Percentiles rank a stretch among this genome's conserved stretches.
phyloP scores from a whole-genome alignment of 2,113 vertebrate species.

The Labrus mixtus region DNA sequence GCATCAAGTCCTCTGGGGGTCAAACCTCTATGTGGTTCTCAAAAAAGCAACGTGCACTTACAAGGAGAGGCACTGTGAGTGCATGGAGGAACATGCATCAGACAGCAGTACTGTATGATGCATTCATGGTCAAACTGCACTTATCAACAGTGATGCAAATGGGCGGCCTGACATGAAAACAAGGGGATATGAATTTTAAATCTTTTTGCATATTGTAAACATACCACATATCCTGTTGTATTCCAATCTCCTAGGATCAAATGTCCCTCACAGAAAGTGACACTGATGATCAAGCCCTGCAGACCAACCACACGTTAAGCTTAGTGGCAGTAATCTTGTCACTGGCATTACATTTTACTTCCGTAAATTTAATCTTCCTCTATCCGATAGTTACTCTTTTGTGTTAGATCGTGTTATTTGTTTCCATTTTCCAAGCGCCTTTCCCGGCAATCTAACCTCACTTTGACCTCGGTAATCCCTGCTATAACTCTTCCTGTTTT shows the following conservation, averaged over 20 bases:
- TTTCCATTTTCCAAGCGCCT: neutral
- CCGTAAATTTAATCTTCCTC: neutral
- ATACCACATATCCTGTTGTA: neutral
- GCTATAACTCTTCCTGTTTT: constrained; percentile 9
- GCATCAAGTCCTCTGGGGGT: neutral
- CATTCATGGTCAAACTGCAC: constrained; percentile 3
- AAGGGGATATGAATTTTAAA: neutral
- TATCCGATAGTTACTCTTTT: neutral
- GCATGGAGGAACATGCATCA: constrained; percentile 12
- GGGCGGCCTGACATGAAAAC: neutral
- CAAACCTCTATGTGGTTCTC: neutral
- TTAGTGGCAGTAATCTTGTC: neutral
- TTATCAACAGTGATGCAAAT: neutral
- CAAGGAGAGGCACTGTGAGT: constrained; percentile 22
- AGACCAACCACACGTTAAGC: neutral
- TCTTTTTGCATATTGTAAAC: neutral
- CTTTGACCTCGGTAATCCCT: constrained; percentile 4
- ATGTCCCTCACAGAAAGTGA: neutral
- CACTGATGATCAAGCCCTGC: neutral
- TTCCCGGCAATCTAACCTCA: neutral
- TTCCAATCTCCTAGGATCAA: neutral
- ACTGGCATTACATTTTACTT: neutral
- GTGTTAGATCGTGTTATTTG: neutral
- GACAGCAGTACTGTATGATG: constrained; percentile 7
- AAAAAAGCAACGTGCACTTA: constrained; percentile 13